Evolutionary conservation across 2,113 vertebrate genomes (phyloP), one percentile per base, ranked within the genome.

Genomic region (Typhlomys cinereus): DNA sequence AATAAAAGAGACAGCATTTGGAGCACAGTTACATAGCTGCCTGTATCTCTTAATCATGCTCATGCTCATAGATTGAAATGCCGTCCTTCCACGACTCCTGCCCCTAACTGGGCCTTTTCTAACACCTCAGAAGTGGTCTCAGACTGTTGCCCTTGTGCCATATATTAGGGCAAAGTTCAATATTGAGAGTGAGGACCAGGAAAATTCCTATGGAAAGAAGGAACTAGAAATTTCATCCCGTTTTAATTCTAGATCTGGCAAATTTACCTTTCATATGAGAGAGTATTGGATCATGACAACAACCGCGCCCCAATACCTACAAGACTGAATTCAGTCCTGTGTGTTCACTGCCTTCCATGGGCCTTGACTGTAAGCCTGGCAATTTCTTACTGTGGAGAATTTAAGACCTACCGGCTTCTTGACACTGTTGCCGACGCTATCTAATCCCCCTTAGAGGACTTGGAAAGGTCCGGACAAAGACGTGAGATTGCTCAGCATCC

Each of bases 361-460:
- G n/a, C 54, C 41, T n/a, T 34, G 5, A 48, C 4, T 7, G 21
- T 46, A 52, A 80, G 25, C 10, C 71, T 61, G n/a, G 27, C 7
- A 57, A 31, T 71, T 21, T 41, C 17, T 20, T 27, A 29, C n/a
- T 57, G 6, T 31, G 34, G 36, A 20, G 1, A 21, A 61, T 66
- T 59, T 79, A 67, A 62, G n/a, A 62, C 5, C 2, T 18, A 36
- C 11, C 44, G 29, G 25, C 25, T 2, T 6, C 81, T 31, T 39
- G 50, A 39, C 12, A 25, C 7, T 50, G 44, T 31, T 6, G 13
- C 1, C 17, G 7, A 25, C 1, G 7, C 8, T 0, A n/a, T 1
- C 20, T 31, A 5, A 41, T 71, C 46, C 64, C 8, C 21, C 48
- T 66, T 73, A 4, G 15, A 48, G 6, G n/a, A 18, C 29, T 36